Percentiles rank a stretch among this genome's conserved stretches.
phyloP scores from a whole-genome alignment of 2,797 vertebrate genomes.

The Bovichtus variegatus region DNA sequence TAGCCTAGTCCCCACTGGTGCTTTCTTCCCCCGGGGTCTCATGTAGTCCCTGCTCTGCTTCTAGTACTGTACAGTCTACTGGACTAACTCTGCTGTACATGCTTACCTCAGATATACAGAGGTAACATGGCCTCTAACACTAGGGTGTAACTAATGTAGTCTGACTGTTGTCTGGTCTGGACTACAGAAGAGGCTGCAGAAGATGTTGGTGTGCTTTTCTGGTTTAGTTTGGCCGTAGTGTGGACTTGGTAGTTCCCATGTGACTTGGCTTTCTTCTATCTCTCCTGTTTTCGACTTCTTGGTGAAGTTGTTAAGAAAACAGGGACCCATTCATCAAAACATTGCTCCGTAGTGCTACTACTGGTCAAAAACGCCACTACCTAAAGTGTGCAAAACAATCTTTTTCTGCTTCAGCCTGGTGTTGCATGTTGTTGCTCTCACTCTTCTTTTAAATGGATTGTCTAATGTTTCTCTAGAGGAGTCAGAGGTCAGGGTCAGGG shows the following conservation, averaged over 20 bases:
- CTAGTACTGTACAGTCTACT: constrained; percentile 34
- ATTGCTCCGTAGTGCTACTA: background rate
- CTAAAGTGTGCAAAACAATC: background rate
- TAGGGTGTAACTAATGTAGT: constrained; percentile 13
- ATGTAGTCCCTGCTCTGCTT: constrained; percentile 55
- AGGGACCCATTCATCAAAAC: background rate
- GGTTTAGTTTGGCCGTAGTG: constrained; percentile 35
- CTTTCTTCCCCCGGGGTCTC: constrained; percentile 38
- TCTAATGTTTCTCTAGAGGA: background rate
- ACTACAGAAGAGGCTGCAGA: constrained; percentile 11
- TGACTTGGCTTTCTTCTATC: constrained; percentile 26
- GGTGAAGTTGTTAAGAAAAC: background rate
- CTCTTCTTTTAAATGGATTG: background rate
- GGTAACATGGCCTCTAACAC: constrained; percentile 42
- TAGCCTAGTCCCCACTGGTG: constrained; percentile 80
- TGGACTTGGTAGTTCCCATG: constrained; percentile 3
- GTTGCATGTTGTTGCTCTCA: background rate
- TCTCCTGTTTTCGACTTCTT: background rate
- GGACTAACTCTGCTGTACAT: constrained; percentile 46
- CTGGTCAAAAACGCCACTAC: background rate
- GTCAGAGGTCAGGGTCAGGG: background rate
- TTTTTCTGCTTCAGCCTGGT: background rate
- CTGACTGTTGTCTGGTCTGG: constrained; percentile 20
- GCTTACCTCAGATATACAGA: constrained; percentile 25
- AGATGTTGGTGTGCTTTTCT: constrained; percentile 26